These are phyloP conservation scores for Uropsilus gracilis DNA, from an alignment of 2,113 vertebrate genomes.

Conservation along the genomic window DNA sequence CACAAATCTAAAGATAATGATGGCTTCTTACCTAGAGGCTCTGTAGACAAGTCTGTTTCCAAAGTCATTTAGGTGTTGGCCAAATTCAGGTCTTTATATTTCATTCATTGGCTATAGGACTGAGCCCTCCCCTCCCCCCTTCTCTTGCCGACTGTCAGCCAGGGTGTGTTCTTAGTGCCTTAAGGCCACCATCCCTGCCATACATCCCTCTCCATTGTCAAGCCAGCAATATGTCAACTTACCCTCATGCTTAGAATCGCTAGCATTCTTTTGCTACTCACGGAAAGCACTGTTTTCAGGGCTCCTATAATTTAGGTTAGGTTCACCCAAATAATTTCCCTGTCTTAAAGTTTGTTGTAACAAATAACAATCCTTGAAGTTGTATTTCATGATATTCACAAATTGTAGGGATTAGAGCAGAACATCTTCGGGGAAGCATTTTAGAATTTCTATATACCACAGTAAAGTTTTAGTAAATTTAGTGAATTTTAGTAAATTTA, in stretches of 20 bases:
- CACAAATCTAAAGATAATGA: neutral
- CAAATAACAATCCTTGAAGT: neutral
- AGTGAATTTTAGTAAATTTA: no score
- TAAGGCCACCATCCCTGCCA: neutral
- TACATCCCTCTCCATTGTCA: neutral
- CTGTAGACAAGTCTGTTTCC: neutral
- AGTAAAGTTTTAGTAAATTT: conserved; percentile 23
- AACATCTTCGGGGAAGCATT: neutral
- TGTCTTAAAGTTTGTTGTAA: neutral
- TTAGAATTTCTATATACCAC: neutral
- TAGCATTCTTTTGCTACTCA: neutral
- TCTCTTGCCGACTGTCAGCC: neutral
- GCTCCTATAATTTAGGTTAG: neutral
- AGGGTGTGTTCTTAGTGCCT: neutral
- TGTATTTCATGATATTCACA: conserved; percentile 16
- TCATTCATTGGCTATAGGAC: neutral
- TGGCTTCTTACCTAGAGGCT: neutral
- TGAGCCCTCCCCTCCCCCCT: neutral
- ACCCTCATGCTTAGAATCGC: neutral
- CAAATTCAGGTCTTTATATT: neutral
- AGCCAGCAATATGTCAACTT: neutral
- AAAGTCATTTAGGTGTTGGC: neutral
- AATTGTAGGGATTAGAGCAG: neutral
- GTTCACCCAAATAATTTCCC: neutral
- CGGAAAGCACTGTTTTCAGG: neutral